Conservation (phyloP, 1,140 invertebrate genomes). For the Orchesella cincta region DNA sequence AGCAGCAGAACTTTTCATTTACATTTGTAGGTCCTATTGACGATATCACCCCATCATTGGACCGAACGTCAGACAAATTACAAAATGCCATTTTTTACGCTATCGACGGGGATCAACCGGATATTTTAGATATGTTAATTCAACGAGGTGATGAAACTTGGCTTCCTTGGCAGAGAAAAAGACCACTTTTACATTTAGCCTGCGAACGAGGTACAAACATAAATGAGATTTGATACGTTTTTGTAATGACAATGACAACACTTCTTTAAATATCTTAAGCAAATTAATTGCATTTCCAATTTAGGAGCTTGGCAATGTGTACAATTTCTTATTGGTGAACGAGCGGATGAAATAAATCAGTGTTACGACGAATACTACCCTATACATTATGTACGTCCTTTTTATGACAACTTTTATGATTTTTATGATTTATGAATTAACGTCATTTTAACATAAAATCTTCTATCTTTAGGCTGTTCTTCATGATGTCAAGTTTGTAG, state of each 20-base stretch:
- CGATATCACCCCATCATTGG: slow-evolving; percentile 54
- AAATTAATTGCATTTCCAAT: slow-evolving; percentile 50
- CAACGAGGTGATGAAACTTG: slow-evolving; percentile 71
- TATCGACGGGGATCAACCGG: slow-evolving; percentile 57
- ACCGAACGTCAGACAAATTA: slow-evolving; percentile 62
- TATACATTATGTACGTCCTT: slow-evolving; percentile 64
- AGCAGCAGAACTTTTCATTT: background rate
- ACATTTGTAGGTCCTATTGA: slow-evolving; percentile 26
- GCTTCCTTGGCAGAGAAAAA: slow-evolving; percentile 63
- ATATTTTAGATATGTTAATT: slow-evolving; percentile 65
- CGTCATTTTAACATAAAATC: background rate
- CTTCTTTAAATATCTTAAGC: background rate
- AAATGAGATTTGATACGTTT: too few species aligned
- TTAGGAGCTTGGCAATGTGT: slow-evolving; percentile 71
- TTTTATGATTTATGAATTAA: background rate
- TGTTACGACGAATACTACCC: slow-evolving; percentile 76
- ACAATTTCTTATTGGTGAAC: slow-evolving; percentile 65
- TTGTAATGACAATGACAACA: too few species aligned
- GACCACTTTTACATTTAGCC: slow-evolving; percentile 58
- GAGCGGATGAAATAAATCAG: slow-evolving; percentile 71
- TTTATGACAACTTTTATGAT: background rate
- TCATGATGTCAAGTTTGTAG: slow-evolving; percentile 49
- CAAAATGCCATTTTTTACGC: slow-evolving; percentile 74
- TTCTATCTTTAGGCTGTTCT: slow-evolving; percentile 51
- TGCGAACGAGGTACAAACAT: background rate